Base-by-base conservation (phyloP, 2,888 invertebrate genomes). In the Pyrochroa serraticornis region DNA sequence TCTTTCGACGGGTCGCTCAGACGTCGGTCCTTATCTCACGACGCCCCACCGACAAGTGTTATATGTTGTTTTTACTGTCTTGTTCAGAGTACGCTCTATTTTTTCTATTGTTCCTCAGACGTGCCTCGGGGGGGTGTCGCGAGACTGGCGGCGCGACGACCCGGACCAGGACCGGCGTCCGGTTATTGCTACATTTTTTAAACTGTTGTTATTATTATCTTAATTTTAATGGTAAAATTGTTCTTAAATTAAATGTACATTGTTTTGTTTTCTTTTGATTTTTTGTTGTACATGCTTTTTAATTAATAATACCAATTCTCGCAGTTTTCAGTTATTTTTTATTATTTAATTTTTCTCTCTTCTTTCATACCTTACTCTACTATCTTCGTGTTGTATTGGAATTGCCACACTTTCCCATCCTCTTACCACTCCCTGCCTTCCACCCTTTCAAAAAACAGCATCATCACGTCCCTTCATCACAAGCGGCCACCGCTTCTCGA, bases 181-280 rank as follows among this genome's bases (percentile, higher is more conserved):
- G 60, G 72, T 75, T 82, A 81, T 82, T 81, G 79, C 73, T 74
- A 69, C 79, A 77, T 58, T 82, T 83, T 75, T 77, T 82, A 84
- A 83, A 83, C 82, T 82, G 81, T 79, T 85, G 85, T 85, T 85
- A 84, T 85, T 83, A 83, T 84, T 84, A 83, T 84, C 83, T 84
- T 84, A 84, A 76, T 78, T 79, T 75, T 85, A 85, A 85, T 85
- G 84, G 84, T 85, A 84, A 85, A 84, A 84, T 86, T 86, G 85
- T 86, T 86, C 86, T 85, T 86, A 86, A 86, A 86, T 86, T 86
- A 85, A 78, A 85, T 86, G 86, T 86, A 86, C 85, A 86, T 86
- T 86, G 86, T 87, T 87, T 87, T 87, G 85, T 86, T 87, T 86
- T 85, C 84, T 83, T 84, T 86, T 85, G 85, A 85, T 85, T 85